Evolutionary conservation across 2,797 vertebrate species (phyloP).

Genomic region (Poecile montanus): DNA sequence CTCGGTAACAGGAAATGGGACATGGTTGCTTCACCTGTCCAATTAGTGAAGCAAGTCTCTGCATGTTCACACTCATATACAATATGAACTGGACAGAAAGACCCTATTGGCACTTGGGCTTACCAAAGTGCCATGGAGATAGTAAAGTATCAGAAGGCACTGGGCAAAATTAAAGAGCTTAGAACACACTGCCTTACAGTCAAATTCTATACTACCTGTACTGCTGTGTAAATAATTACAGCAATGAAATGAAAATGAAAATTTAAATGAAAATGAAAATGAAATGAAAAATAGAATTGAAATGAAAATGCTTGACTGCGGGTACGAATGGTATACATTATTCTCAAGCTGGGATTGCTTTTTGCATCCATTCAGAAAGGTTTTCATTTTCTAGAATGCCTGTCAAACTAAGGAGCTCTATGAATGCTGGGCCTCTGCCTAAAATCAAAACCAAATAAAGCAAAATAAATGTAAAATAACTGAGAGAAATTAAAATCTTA

Average conservation of each 20-base stretch:
- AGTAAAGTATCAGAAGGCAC: neutral
- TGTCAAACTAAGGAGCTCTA: neutral
- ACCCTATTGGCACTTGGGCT: neutral
- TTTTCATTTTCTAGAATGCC: neutral
- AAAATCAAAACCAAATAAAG: neutral
- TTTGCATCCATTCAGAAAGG: neutral
- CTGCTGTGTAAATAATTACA: neutral
- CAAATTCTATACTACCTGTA: neutral
- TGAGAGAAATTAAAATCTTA: neutral
- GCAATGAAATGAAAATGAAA: neutral
- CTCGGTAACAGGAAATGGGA: neutral
- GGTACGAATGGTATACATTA: no score
- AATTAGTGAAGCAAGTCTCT: neutral
- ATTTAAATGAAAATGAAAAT: no score
- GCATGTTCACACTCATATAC: neutral
- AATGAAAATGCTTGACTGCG: neutral
- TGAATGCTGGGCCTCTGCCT: neutral
- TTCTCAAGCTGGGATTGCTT: neutral
- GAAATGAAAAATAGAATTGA: no score
- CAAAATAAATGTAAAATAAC: neutral
- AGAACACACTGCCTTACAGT: neutral
- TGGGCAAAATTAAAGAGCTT: neutral
- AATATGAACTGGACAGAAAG: neutral
- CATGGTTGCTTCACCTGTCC: neutral
- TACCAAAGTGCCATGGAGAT: neutral